Conservation (phyloP, 2,797 vertebrate species). For the Oreortyx pictus region DNA sequence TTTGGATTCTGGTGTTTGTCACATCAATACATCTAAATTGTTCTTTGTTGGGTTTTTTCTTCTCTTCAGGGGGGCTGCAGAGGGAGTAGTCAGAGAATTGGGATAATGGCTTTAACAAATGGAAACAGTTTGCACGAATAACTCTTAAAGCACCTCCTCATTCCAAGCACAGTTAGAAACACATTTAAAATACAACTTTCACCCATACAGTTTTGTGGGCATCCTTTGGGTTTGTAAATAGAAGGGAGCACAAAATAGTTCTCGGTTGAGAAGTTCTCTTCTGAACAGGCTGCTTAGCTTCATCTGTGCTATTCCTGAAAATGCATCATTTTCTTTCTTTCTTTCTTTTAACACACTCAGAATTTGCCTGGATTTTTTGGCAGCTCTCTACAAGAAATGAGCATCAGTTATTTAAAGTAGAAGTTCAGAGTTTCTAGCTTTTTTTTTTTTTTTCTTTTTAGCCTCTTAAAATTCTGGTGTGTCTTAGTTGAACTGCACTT, state of each 20-base stretch:
- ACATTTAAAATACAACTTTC: conserved; percentile 22
- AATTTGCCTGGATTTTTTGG: background rate
- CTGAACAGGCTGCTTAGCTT: background rate
- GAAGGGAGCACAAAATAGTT: background rate
- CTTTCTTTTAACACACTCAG: background rate
- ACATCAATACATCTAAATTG: conserved; percentile 5
- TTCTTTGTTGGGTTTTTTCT: background rate
- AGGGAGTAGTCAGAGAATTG: background rate
- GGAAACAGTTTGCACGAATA: conserved; percentile 8
- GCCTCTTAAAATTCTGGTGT: background rate
- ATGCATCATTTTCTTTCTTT: background rate
- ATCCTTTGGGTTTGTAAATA: background rate
- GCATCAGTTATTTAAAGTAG: background rate
- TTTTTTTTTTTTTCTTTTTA: background rate
- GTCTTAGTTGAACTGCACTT: conserved; percentile 5
- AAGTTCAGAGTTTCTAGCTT: background rate
- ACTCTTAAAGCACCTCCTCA: background rate
- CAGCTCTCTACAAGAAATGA: background rate
- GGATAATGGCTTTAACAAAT: conserved; percentile 41
- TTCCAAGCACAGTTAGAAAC: conserved; percentile 13
- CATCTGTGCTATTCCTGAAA: background rate
- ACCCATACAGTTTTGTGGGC: background rate
- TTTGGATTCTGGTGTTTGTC: conserved; percentile 27
- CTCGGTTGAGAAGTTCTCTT: background rate
- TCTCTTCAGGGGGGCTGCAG: background rate